Evolutionary conservation across 2,113 vertebrate genomes (phyloP).

Genomic region (Parus major): DNA sequence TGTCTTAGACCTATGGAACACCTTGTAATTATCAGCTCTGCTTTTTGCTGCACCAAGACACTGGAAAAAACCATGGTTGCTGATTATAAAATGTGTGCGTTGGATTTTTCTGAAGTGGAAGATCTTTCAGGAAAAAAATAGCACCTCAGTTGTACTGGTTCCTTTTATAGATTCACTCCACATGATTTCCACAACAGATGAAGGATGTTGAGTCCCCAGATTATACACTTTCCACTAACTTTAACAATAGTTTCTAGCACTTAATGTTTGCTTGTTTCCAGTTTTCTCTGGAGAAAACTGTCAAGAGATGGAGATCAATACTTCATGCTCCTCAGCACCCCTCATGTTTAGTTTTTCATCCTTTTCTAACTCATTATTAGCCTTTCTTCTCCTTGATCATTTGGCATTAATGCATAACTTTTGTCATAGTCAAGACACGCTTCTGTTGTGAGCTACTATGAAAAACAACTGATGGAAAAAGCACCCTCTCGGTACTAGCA

Average conservation of each 20-base stretch:
- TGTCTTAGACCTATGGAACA: not conserved
- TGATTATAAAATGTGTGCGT: not conserved
- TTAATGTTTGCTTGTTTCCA: not conserved
- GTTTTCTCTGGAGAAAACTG: not conserved
- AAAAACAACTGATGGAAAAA: not conserved
- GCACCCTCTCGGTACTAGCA: not conserved
- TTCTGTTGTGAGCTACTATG: not conserved
- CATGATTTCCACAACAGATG: not conserved
- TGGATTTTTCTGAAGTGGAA: not conserved
- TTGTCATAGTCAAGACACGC: not conserved
- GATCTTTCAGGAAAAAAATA: not conserved
- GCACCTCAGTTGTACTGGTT: not conserved
- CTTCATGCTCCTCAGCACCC: not conserved
- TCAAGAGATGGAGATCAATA: not conserved
- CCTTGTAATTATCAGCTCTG: not conserved
- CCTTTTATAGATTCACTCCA: not conserved
- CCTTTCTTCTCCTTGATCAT: not conserved
- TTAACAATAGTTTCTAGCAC: not conserved
- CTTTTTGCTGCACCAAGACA: not conserved
- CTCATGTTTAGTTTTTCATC: not conserved
- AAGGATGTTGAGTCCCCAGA: not conserved
- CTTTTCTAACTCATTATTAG: not conserved
- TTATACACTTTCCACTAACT: not conserved
- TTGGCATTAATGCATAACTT: not conserved
- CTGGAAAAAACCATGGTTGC: accelerated